Base-by-base conservation (phyloP, 2,888 invertebrate species). In the Chaetogeoica ovagalla region DNA sequence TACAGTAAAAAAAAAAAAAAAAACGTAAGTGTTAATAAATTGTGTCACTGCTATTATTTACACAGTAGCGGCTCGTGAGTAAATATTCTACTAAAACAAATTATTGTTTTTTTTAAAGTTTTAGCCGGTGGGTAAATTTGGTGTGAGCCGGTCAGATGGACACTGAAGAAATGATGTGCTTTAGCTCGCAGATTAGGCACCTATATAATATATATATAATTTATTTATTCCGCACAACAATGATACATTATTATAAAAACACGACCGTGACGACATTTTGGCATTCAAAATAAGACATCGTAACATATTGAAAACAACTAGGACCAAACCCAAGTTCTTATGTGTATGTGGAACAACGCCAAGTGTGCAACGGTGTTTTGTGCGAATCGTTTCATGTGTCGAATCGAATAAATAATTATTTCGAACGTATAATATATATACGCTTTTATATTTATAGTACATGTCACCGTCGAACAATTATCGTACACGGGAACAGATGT, bases 221-320 rank as follows among this genome's bases (percentile, higher is more conserved):
- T 30, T 30, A 4, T 30, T 1, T 30, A 30, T 4, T 1, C 30
- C 4, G 30, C 30, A 30, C 30, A 30, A 30, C 30, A 30, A 30
- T 30, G 30, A 30, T 30, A 1, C 30, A n/a, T n/a, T n/a, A n/a
- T n/a, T 57, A 19, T 15, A 39, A 59, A 39, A 71, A 71, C 70
- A 21, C 39, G 70, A 71, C 39, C 57, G 1, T 30, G 30, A 30
- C 30, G 70, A 71, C 70, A 39, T 71, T 57, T 71, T 59, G 70
- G 57, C 70, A 59, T 59, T 59, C 70, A 52, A 71, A 39, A 30
- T 30, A 30, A 59, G 39, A 39, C 37, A 13, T 21, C 55, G 30
- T 55, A n/a, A 60, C 43, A 23, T 48, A 72, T 60, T 23, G 60
- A 72, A 60, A 72, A 72, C 43, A 43, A 43, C 48, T 72, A 48